Evolutionary conservation across 2,797 vertebrate genomes (phyloP), one percentile per base, ranked within the genome.

Genomic region (Pseudopleuronectes americanus): DNA sequence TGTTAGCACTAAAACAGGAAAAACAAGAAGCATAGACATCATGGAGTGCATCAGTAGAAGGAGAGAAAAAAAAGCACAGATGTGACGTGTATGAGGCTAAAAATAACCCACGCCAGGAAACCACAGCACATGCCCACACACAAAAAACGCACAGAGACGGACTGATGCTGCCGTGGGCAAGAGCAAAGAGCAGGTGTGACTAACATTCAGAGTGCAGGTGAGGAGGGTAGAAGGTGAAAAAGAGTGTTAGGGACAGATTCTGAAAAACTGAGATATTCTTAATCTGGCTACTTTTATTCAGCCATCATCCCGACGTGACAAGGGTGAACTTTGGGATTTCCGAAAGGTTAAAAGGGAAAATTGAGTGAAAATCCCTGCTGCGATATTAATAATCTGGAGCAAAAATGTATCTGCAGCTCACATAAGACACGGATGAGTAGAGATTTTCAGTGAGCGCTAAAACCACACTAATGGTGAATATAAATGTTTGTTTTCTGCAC

Each of bases 111-210:
- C 2, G 10, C 17, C n/a, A 9, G 45, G 67, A 80, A 72, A 13
- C 47, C 21, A 47, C 63, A 71, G 61, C 47, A 48, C 33, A 47
- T 4, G 23, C 36, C 56, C 13, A 47, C 23, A 63, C 55, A 36
- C 23, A 22, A 2, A 47, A 28, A 21, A 51, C 7, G 21, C 31
- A 68, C 1, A 3, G 14, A 59, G 12, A 45, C 16, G 1, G 6
- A 48, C 22, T 49, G 59, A 68, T 52, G 56, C 26, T 38, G 61
- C 52, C 21, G 8, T 4, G 63, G 66, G 48, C 54, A 57, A 58
- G 52, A 65, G 66, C 66, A 57, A 47, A 70, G 57, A 62, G 56
- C 57, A 57, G 71, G 52, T 65, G 60, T 54, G 55, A 68, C 58
- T 41, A 28, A 57, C 33, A 41, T 64, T 45, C 49, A 36, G 10